A percentile compares a stretch with the other conserved stretches of the same genome.
These are phyloP conservation scores for Ichneumoninae sp. DNA, from an alignment of 2,888 invertebrate species.

Conservation along the genomic window DNA sequence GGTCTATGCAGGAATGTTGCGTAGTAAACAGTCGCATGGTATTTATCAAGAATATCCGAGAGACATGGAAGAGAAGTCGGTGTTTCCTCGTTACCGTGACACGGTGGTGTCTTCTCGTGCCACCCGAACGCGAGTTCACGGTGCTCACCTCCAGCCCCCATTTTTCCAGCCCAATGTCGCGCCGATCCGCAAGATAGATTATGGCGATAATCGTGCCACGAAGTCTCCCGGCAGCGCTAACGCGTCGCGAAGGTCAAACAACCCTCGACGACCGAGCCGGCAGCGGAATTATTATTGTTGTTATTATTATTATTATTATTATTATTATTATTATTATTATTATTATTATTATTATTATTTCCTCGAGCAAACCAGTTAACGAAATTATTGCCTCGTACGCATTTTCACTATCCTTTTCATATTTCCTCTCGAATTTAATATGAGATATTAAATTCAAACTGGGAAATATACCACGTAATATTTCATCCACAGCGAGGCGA, in stretches of 20 bases:
- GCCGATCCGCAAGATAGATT: conserved; percentile 27
- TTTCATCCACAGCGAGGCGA: neutral
- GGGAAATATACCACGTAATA: neutral
- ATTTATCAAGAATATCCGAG: conserved; percentile 43
- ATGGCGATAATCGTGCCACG: neutral
- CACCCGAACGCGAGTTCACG: conserved; percentile 60
- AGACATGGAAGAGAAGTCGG: conserved; percentile 34
- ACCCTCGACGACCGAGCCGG: neutral
- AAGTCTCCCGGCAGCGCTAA: conserved; percentile 9
- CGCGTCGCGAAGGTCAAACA: conserved; percentile 30
- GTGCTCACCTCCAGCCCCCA: conserved; percentile 34
- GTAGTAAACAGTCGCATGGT: conserved; percentile 20
- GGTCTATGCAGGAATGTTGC: conserved; percentile 25
- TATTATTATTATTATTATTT: neutral
- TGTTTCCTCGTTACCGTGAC: conserved; percentile 70
- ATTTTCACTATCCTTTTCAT: neutral
- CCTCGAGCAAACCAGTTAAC: neutral
- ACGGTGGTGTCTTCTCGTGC: conserved; percentile 73
- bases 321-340: too few relatives aligned
- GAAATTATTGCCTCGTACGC: neutral
- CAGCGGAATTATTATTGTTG: neutral
- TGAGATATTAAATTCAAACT: neutral
- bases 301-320: too few relatives aligned
- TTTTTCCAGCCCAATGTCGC: conserved; percentile 20
- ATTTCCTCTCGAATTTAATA: neutral